phyloP scores from a whole-genome alignment of 2,113 vertebrate genomes.

The Philantomba maxwellii region DNA sequence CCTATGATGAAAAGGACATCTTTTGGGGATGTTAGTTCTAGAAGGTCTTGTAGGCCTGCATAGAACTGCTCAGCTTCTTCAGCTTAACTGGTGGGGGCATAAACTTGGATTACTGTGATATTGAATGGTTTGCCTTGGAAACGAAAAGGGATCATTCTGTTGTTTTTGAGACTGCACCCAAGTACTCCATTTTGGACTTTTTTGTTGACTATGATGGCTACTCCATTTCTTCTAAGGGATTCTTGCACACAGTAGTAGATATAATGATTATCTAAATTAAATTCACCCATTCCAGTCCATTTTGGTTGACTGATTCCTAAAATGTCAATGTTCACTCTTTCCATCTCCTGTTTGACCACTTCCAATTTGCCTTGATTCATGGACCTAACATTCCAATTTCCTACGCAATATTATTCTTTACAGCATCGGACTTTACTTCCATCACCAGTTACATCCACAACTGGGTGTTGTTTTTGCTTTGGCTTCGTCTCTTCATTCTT shows the following conservation, averaged over 20 bases:
- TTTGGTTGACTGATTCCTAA: background rate
- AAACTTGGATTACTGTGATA: background rate
- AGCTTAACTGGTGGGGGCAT: background rate
- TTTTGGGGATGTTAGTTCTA: background rate
- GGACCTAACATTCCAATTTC: background rate
- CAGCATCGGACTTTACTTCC: background rate
- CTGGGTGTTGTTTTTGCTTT: background rate
- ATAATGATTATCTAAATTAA: background rate
- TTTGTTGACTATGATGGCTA: background rate
- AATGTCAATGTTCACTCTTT: background rate
- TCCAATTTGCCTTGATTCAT: background rate
- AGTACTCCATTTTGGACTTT: background rate
- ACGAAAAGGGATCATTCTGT: background rate
- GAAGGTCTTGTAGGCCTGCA: background rate
- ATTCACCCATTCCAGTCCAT: background rate
- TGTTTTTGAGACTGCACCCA: background rate
- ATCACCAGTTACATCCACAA: rapidly evolving
- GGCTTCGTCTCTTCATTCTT: background rate
- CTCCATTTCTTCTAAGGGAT: background rate
- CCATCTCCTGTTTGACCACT: background rate
- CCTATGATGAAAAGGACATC: background rate
- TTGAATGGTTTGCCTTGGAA: background rate
- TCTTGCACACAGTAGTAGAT: background rate
- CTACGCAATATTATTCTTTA: background rate
- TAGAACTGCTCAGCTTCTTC: background rate